Conservation (phyloP, 2,797 vertebrate species). For the Gymnothorax javanicus region DNA sequence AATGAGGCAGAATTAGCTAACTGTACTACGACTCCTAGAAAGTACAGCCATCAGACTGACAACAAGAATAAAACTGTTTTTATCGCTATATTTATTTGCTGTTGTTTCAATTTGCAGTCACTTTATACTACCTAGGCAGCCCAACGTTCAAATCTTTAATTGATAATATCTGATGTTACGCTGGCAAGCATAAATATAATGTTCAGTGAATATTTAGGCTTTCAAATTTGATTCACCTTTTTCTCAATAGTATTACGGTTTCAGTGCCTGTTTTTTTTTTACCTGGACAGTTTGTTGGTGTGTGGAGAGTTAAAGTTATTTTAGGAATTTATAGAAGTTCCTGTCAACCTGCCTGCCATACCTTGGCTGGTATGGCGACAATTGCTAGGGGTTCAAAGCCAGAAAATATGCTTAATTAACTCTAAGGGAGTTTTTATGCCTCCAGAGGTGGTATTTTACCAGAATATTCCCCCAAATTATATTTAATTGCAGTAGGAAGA, state of each 20-base stretch:
- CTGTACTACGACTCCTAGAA: too few relatives aligned
- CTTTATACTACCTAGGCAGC: too few relatives aligned
- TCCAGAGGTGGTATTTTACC: neutral
- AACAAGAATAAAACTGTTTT: too few relatives aligned
- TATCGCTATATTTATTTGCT: too few relatives aligned
- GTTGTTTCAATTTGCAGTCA: too few relatives aligned
- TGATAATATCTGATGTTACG: neutral
- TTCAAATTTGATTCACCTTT: too few relatives aligned
- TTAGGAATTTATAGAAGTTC: neutral
- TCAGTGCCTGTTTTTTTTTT: neutral
- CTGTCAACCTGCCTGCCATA: neutral
- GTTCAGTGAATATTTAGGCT: too few relatives aligned
- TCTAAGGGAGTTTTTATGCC: neutral
- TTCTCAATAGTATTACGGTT: neutral
- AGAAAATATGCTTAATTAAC: neutral
- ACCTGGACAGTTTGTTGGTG: neutral
- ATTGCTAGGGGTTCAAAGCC: neutral
- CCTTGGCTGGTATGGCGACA: neutral
- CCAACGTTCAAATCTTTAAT: neutral
- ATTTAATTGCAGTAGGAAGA: neutral
- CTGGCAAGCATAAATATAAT: too few relatives aligned
- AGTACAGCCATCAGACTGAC: too few relatives aligned
- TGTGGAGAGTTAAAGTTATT: neutral
- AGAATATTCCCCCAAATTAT: neutral
- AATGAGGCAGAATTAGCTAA: neutral